These are phyloP conservation scores for Antechinus stuartii DNA, from an alignment of 2,113 vertebrate species.

Conservation along the genomic window DNA sequence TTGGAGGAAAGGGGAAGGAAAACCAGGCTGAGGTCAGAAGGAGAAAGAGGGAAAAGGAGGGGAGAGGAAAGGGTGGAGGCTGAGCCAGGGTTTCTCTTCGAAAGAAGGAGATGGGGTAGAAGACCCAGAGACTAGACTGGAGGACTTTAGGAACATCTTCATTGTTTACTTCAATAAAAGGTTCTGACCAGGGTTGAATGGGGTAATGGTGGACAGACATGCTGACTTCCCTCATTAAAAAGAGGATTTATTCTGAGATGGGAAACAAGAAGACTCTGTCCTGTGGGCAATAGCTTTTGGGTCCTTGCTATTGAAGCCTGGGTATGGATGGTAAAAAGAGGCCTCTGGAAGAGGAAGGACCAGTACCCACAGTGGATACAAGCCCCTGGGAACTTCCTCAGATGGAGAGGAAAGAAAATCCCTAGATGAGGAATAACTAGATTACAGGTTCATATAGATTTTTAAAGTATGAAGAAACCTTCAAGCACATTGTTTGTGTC, in stretches of 20 bases:
- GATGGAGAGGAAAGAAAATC: background rate
- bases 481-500: background rate
- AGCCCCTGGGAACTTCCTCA: background rate
- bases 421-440: background rate
- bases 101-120: background rate
- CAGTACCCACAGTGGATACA: background rate
- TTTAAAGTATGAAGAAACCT: background rate
- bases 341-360: background rate
- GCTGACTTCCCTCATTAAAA: background rate
- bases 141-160: background rate
- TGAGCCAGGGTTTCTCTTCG: background rate
- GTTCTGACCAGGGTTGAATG: background rate
- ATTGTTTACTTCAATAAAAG: background rate
- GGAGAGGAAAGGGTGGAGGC: background rate
- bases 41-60: background rate
- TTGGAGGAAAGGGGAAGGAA: constrained; percentile 64
- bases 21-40: background rate
- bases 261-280: background rate
- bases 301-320: background rate
- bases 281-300: background rate
- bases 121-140: background rate
- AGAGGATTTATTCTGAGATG: background rate
- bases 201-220: background rate
- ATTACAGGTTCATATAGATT: background rate
- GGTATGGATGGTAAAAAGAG: background rate